A percentile compares a stretch with the other conserved stretches of the same genome.
phyloP scores from a whole-genome alignment of 2,888 invertebrate species.

The Andrena minutula region DNA sequence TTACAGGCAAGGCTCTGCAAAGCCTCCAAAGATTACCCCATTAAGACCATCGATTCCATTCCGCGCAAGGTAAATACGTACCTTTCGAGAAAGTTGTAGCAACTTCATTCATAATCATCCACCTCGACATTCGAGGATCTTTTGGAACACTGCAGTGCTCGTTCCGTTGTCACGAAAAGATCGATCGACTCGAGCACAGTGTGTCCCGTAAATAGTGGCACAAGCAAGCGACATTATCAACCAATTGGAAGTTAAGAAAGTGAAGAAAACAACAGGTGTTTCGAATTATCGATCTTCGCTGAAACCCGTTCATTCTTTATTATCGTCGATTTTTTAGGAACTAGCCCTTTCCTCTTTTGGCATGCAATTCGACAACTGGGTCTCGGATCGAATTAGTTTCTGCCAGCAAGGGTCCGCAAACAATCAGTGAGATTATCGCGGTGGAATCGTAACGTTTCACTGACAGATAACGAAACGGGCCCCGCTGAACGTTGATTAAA shows the following conservation, averaged over 20 bases:
- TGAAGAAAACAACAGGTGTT: not conserved
- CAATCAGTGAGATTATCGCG: conserved; percentile 74
- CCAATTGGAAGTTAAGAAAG: not conserved
- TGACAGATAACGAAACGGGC: conserved; percentile 71
- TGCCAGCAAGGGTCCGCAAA: conserved; percentile 57
- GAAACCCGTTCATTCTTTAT: not conserved
- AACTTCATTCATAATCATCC: conserved; percentile 15
- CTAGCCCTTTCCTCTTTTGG: not conserved
- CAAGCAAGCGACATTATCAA: not conserved
- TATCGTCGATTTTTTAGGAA: too few species aligned
- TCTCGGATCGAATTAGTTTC: conserved; percentile 72
- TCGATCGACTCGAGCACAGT: not conserved
- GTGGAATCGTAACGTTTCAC: conserved; percentile 61
- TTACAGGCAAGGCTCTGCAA: conserved; percentile 38
- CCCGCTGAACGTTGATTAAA: conserved; percentile 75
- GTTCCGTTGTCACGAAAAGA: not conserved
- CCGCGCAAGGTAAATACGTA: conserved; percentile 17
- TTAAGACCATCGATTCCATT: conserved; percentile 43
- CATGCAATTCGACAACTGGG: conserved; percentile 53
- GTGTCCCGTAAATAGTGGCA: not conserved
- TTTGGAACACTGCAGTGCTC: conserved; percentile 17
- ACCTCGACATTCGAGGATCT: conserved; percentile 15
- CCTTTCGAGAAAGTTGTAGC: conserved; percentile 19
- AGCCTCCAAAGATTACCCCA: conserved; percentile 52
- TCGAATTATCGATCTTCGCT: not conserved